Percentiles rank a stretch among this genome's conserved stretches.
phyloP scores from a whole-genome alignment of 2,888 invertebrate genomes.

The Chrysolina americana region DNA sequence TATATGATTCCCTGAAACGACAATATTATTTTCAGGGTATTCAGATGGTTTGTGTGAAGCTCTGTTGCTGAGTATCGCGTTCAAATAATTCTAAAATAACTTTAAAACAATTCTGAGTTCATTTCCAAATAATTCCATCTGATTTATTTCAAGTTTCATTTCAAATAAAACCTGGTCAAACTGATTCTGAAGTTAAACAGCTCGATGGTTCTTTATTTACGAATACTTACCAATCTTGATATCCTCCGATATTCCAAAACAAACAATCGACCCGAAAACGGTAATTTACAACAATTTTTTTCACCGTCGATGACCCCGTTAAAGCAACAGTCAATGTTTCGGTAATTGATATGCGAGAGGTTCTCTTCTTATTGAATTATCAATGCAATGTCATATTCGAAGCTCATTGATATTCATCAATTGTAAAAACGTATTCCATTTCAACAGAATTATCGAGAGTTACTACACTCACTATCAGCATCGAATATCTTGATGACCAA shows the following conservation, averaged over 20 bases:
- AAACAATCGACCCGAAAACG: no score
- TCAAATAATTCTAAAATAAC: neutral
- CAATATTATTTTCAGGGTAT: neutral
- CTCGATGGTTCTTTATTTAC: no score
- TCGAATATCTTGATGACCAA: neutral
- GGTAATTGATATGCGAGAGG: slow-evolving; percentile 6
- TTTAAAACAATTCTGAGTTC: no score
- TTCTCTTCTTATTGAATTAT: slow-evolving; percentile 7
- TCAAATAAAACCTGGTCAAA: no score
- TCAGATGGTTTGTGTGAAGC: no score
- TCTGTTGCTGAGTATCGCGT: no score
- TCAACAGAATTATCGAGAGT: slow-evolving; percentile 4
- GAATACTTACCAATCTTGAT: no score
- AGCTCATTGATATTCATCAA: neutral
- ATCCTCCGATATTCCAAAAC: no score
- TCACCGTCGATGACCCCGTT: slow-evolving; percentile 13
- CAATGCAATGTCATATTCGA: slow-evolving; percentile 19
- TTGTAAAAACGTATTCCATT: neutral
- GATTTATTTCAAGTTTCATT: no score
- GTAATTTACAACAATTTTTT: no score
- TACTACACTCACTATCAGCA: neutral
- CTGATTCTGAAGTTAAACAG: no score
- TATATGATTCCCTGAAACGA: neutral
- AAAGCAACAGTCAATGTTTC: slow-evolving; percentile 10
- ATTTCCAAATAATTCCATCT: no score